Conservation (phyloP, 2,797 vertebrate genomes). For the Leucoraja ocellata region DNA sequence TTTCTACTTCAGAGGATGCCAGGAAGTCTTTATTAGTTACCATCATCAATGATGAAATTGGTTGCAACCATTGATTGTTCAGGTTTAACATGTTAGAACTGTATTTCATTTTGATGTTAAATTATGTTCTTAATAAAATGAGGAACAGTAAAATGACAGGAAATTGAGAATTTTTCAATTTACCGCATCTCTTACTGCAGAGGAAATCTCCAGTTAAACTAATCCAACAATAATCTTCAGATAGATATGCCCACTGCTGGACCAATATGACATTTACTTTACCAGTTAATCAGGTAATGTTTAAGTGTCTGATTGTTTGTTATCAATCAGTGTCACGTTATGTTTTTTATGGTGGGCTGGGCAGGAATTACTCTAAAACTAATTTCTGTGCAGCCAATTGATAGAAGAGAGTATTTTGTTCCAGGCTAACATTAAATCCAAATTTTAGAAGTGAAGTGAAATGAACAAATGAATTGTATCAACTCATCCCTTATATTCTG, state of each 20-base stretch:
- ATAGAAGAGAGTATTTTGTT: neutral
- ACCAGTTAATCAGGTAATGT: neutral
- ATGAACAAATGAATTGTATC: slow-evolving; percentile 10
- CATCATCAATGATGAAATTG: neutral
- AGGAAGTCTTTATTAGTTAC: neutral
- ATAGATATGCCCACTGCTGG: neutral
- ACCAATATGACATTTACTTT: neutral
- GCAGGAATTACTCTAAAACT: neutral
- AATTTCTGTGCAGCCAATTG: neutral
- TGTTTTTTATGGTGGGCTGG: neutral
- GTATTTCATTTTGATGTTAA: neutral
- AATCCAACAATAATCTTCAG: neutral
- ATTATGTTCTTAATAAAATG: neutral
- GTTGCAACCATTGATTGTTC: neutral
- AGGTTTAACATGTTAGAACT: neutral
- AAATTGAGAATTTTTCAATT: neutral
- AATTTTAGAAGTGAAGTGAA: neutral
- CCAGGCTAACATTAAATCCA: neutral
- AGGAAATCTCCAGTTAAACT: neutral
- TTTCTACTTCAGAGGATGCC: neutral
- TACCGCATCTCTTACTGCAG: neutral
- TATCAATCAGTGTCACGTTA: neutral
- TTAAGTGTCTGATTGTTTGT: neutral
- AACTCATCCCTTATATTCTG: neutral
- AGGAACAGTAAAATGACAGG: neutral